These are phyloP conservation scores for Oscheius sp. DNA, from an alignment of 1,140 invertebrate genomes.

Conservation along the genomic window DNA sequence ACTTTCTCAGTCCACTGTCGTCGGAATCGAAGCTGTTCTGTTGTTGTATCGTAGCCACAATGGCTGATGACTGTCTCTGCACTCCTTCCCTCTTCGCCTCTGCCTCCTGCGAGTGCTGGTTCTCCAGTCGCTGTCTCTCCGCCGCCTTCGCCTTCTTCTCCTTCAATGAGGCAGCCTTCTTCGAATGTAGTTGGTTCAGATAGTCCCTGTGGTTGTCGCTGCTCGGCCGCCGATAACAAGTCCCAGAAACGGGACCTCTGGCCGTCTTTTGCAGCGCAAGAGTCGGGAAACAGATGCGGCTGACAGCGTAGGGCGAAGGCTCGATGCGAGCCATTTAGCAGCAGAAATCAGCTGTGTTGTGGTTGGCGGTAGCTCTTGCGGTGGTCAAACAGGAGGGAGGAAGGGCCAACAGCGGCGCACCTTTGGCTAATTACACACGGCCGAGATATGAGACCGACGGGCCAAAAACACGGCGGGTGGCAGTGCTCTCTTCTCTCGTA, in stretches of 20 bases:
- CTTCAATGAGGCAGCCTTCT: slow-evolving; percentile 28
- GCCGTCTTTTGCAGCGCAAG: slow-evolving; percentile 16
- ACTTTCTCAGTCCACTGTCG: neutral
- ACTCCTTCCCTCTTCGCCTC: neutral
- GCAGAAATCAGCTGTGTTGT: neutral
- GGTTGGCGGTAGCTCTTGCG: neutral
- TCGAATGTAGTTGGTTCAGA: slow-evolving; percentile 16
- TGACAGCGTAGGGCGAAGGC: neutral
- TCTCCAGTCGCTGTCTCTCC: neutral
- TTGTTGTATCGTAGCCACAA: neutral
- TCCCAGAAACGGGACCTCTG: neutral
- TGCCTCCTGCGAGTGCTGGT: neutral
- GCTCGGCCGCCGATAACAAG: neutral
- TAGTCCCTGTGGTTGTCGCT: slow-evolving; percentile 28
- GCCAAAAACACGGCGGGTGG: neutral
- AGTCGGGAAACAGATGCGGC: slow-evolving; percentile 24
- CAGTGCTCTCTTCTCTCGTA: too few relatives aligned
- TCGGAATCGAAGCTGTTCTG: slow-evolving; percentile 9
- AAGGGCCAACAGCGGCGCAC: neutral
- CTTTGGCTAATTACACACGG: slow-evolving; percentile 12
- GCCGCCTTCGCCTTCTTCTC: slow-evolving; percentile 16
- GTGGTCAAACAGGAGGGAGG: neutral
- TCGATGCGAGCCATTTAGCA: neutral
- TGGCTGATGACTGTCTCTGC: neutral
- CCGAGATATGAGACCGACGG: neutral